Evolutionary conservation across 2,888 invertebrate genomes (phyloP), one percentile per base, ranked within the genome.

Genomic region (Metellina segmentata): DNA sequence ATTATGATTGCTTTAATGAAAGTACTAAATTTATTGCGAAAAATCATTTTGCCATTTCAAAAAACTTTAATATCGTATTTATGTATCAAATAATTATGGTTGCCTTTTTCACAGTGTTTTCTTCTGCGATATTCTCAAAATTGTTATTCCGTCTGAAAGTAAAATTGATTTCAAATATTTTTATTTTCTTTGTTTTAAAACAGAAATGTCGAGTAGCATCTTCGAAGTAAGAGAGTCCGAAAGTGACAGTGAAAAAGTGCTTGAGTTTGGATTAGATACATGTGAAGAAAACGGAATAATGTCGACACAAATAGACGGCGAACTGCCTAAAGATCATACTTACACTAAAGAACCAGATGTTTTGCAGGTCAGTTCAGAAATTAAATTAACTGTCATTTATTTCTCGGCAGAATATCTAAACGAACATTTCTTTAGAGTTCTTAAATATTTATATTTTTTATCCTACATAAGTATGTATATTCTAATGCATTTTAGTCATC

Each of bases 271-370:
- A 69, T 19, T 89, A 34, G 86, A 89, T 19, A 53, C 77, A 1
- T 82, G 86, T 79, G 92, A 89, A 81, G 89, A 89, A 51, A 89
- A 86, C 75, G 92, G 89, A 34, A 81, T 92, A 53, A 19, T 89
- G 34, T 19, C 86, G 8, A 53, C 92, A 72, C 61, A 70, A 53
- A 20, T 85, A 16, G 92, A 92, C 51, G 74, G 88, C 48, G 92
- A 92, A 53, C 16, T 92, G 8, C 89, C 85, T n/a, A 92, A 89
- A 89, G 92, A 92, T 92, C 92, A 92, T 51, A 92, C 89, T 19
- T 92, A 92, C 19, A 92, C 78, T 19, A 92, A 92, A 81, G 92
- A 92, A 19, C 92, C 92, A 70, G 92, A 86, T 89, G 71, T 72
- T 78, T 48, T 75, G n/a, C 49, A 92, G 75, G 92, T 92, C n/a